Base-by-base conservation (phyloP, 2,113 vertebrate genomes). In the Vireo altiloquus region DNA sequence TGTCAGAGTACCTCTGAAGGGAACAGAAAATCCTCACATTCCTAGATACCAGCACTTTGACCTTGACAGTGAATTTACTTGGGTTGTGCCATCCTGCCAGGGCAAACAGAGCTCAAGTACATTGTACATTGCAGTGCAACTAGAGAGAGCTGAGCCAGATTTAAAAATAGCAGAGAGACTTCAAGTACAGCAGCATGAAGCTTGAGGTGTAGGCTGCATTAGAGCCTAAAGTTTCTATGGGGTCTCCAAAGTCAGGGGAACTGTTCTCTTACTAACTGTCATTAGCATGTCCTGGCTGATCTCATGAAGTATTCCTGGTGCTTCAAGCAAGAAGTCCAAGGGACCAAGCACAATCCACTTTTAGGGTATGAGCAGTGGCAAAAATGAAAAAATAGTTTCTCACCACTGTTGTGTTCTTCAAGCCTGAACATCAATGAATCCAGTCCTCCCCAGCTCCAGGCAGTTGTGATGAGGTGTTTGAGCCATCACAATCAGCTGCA, bases 401-500 rank as follows among this genome's bases (percentile, higher is more conserved):
- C n/a, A 53, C 42, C 28, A 13, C 33, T 54, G 7, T 35, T 35
- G 11, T 33, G 9, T 11, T 68, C 31, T 80, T 87, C 31, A 65
- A 59, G 28, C 42, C 37, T 30, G 28, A 40, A 3, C 9, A 11
- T 5, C 3, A 9, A 7, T 14, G n/a, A 84, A 31, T 37, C 37
- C 63, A 63, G 49, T 9, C 11, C 19, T 60, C 7, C 13, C 10
- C 22, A 63, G 30, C 16, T 54, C 63, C 63, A 54, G 23, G 2
- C 7, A 31, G 18, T 13, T 0, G 1, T 16, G 30, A 9, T 8
- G 42, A 20, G 27, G 14, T 27, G 12, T 61, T 30, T 27, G 50
- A 66, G 16, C 39, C 6, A 4, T 35, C 64, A 65, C 19, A 57
- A 28, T 13, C 0, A 0, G 18, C 18, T 3, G 35, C 1, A 0